phyloP scores from a whole-genome alignment of 2,888 invertebrate species.

The Chaitophorus viminalis region DNA sequence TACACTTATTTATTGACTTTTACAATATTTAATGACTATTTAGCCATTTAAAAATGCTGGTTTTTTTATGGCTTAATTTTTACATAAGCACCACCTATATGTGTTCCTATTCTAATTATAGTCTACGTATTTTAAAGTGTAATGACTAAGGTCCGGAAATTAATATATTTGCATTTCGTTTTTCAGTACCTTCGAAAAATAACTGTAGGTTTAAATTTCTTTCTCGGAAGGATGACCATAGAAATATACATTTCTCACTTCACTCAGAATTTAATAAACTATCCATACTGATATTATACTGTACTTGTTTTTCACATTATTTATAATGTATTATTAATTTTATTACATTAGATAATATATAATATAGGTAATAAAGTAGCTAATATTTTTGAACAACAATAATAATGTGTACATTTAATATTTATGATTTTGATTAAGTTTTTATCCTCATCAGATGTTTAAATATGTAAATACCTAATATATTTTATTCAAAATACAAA shows the following conservation, averaged over 20 bases:
- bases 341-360: no score
- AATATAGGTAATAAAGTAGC: no score
- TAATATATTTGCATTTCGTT: constrained; percentile 27
- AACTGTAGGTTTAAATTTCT: neutral
- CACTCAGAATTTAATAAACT: neutral
- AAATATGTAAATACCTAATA: no score
- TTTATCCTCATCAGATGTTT: no score
- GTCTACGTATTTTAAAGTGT: constrained; percentile 24
- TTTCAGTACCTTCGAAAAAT: neutral
- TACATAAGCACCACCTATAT: neutral
- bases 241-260: no score
- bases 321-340: neutral
- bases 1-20: neutral
- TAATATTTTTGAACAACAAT: no score
- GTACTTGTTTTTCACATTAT: neutral
- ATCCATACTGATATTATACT: neutral
- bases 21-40: neutral
- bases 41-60: neutral
- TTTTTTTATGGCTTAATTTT: constrained; percentile 1
- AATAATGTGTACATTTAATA: no score
- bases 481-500: no score
- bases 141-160: constrained; percentile 15
- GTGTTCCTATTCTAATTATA: constrained; percentile 15
- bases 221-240: neutral
- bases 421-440: no score